phyloP scores from a whole-genome alignment of 2,888 invertebrate species.

The Nomada lathburiana region DNA sequence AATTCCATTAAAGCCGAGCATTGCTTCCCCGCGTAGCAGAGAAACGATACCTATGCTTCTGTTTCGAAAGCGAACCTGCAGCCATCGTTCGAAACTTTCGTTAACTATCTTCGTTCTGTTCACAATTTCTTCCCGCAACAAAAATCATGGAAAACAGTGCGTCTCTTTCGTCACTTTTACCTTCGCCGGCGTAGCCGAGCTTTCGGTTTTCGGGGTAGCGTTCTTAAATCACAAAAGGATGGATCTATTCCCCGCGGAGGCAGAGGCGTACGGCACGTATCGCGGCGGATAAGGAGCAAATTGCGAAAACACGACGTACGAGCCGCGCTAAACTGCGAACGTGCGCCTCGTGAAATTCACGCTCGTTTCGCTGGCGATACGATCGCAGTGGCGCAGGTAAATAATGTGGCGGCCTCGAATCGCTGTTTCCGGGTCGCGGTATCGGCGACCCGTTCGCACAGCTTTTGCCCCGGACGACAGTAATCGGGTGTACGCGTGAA shows the following conservation, averaged over 20 bases:
- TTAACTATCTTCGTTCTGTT: not conserved
- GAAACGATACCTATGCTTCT: not conserved
- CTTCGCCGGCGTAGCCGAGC: no score
- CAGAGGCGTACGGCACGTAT: not conserved
- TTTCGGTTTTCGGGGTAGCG: no score
- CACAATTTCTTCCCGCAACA: no score
- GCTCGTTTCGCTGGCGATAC: constrained; percentile 12
- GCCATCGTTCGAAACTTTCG: no score
- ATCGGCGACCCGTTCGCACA: constrained; percentile 5
- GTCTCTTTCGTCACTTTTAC: no score
- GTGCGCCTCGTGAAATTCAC: constrained; percentile 56
- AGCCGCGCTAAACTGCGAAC: constrained; percentile 39
- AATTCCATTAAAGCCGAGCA: constrained; percentile 35
- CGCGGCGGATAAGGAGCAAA: constrained; percentile 40
- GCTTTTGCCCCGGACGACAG: constrained; percentile 15
- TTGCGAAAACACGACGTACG: constrained; percentile 45
- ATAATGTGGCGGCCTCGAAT: constrained; percentile 25
- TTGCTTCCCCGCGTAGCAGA: not conserved
- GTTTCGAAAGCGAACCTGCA: no score
- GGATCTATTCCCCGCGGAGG: not conserved
- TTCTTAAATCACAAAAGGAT: not conserved
- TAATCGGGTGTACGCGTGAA: constrained; percentile 29
- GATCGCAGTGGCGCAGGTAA: constrained; percentile 26
- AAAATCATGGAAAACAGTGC: no score
- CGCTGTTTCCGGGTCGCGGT: constrained; percentile 18